Percentiles rank a stretch among this genome's conserved stretches.
phyloP scores from a whole-genome alignment of 2,113 vertebrate genomes.

The Embiotoca jacksoni region DNA sequence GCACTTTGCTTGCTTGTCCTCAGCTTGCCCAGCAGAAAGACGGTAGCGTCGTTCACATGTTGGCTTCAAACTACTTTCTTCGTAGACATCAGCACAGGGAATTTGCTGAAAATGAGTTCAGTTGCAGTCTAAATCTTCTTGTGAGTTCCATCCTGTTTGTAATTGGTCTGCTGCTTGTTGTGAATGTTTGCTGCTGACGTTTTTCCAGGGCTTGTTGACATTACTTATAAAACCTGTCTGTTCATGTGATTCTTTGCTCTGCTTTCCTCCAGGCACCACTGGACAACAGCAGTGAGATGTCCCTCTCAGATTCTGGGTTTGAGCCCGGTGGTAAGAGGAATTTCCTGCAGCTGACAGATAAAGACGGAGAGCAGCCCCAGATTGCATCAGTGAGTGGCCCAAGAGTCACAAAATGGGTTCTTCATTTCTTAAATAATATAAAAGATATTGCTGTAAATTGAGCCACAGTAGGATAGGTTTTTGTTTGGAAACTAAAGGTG shows the following conservation, averaged over 20 bases:
- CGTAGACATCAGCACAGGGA: conserved; percentile 8
- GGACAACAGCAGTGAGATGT: conserved; percentile 91
- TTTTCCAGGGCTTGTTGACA: not conserved
- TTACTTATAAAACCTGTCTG: not conserved
- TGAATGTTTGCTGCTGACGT: not conserved
- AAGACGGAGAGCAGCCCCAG: conserved; percentile 96
- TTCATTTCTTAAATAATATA: not conserved
- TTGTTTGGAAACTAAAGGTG: not conserved
- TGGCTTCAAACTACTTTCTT: conserved; percentile 40
- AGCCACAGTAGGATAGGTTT: too few species aligned
- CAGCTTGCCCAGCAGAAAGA: conserved; percentile 38
- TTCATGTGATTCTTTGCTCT: conserved; percentile 4
- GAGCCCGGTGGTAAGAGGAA: conserved; percentile 96
- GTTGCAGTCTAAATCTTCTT: conserved; percentile 33
- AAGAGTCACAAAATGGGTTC: not conserved
- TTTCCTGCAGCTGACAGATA: conserved; percentile 95
- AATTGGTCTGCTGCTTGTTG: not conserved
- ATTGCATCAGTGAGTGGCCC: conserved; percentile 86
- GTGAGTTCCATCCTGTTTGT: conserved; percentile 41
- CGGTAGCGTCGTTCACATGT: conserved; percentile 44
- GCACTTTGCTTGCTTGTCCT: conserved; percentile 53
- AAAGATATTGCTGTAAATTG: not conserved
- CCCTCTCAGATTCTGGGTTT: conserved; percentile 93
- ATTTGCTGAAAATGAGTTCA: conserved; percentile 54
- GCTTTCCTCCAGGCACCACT: conserved; percentile 83